phyloP scores from a whole-genome alignment of 2,888 invertebrate species.

The Tortrix viridana region DNA sequence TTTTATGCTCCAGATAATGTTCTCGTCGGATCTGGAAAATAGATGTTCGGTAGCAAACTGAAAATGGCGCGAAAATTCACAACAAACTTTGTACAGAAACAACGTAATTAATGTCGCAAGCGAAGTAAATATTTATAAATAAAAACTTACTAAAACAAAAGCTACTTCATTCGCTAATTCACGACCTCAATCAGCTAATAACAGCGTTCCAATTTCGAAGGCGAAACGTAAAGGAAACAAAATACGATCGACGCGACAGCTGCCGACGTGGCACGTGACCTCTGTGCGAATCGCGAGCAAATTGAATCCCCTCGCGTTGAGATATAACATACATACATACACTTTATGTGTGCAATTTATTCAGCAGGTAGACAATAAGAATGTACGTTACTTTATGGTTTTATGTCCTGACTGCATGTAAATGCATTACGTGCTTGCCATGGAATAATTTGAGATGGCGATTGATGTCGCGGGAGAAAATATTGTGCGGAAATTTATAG shows the following conservation, averaged over 20 bases:
- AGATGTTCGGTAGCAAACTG: no score
- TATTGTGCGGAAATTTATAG: no score
- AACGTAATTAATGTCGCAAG: no score
- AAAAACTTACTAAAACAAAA: background rate
- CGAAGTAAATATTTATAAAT: no score
- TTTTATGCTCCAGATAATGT: no score
- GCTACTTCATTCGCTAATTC: slow-evolving; percentile 16
- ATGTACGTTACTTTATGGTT: background rate
- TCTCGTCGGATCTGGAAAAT: no score
- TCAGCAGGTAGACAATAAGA: slow-evolving; percentile 2
- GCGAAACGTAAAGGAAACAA: slow-evolving; percentile 28
- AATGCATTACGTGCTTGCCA: no score
- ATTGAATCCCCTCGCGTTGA: slow-evolving; percentile 23
- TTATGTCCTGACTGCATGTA: background rate
- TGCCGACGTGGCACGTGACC: slow-evolving; percentile 23
- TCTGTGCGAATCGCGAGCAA: slow-evolving; percentile 24
- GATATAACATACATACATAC: slow-evolving; percentile 7
- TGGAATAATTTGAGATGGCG: no score
- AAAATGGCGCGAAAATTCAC: no score
- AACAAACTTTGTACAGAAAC: no score
- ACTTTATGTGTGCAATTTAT: slow-evolving; percentile 7
- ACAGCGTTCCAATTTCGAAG: slow-evolving; percentile 8
- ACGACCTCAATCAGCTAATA: slow-evolving; percentile 25
- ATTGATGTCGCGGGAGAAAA: no score
- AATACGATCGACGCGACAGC: slow-evolving; percentile 34